Base-by-base conservation (phyloP, 2,113 vertebrate genomes). In the Pogona vitticeps region DNA sequence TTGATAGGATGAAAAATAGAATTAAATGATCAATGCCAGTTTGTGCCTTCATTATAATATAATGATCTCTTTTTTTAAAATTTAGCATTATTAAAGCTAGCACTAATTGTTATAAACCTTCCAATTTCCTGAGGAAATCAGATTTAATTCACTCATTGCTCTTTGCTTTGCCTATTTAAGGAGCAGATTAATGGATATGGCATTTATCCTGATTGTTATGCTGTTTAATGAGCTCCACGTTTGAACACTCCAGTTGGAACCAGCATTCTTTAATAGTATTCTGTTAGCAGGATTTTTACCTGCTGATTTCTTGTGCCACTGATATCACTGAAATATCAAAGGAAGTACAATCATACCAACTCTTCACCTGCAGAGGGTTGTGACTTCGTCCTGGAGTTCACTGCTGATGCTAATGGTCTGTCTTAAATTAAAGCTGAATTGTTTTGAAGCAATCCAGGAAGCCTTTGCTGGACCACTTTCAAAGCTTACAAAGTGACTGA, bases 191-290 rank as follows among this genome's bases (percentile, higher is more conserved):
- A 95, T 94, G 90, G 93, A 52, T 76, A 75, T 94, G 92, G 92
- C 92, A 94, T 96, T 95, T 95, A 90, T 42, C 46, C 80, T 94
- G 91, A 94, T 93, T 91, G 76, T 94, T 92, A 71, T 89, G 90
- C 89, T 94, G 85, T 95, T 95, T 94, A 86, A 92, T 93, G 80
- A 89, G 82, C 84, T 94, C 20, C 0, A 71, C 73, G 92, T 94
- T 92, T 88, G 42, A 68, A 89, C 71, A 78, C 63, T 92, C 76
- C 71, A 89, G 46, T 80, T 90, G 77, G 82, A 93, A 93, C 83
- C 85, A 86, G 21, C 15, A 75, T 85, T 88, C 88, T 90, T 85
- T 13, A 1, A 70, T 72, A 91, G 68, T 31, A 95, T 86, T 90
- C 90, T 76, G 71, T 86, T 91, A 78, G 91, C 70, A 88, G 58